Evolutionary conservation across 2,888 invertebrate species (phyloP).

Genomic region (Eupithecia abbreviata): DNA sequence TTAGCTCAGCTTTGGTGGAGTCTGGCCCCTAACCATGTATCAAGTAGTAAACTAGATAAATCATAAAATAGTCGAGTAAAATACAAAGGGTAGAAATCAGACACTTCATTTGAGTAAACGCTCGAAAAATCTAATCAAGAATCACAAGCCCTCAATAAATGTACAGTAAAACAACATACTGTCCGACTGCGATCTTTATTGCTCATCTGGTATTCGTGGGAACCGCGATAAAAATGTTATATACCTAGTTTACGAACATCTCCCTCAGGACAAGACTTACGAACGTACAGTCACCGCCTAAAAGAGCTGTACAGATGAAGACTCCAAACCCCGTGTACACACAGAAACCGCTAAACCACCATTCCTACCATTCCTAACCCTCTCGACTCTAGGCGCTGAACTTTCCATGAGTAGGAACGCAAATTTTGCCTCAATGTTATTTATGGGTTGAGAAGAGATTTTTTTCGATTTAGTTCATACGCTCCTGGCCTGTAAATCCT

Average conservation of each 20-base stretch:
- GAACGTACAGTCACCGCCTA: background rate
- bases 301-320: background rate
- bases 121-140: background rate
- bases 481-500: background rate
- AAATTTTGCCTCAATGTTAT: background rate
- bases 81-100: background rate
- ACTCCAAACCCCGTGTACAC: background rate
- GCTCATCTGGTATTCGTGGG: constrained; percentile 27
- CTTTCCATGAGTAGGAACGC: background rate
- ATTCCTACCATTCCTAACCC: background rate
- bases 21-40: background rate
- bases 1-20: too few species aligned
- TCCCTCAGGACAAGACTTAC: constrained; percentile 19
- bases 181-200: constrained; percentile 19
- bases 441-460: background rate
- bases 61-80: background rate
- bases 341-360: background rate
- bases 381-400: background rate
- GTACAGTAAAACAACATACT: constrained; percentile 19
- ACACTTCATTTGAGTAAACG: background rate
- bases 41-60: background rate
- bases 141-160: constrained; percentile 17
- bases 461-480: background rate
- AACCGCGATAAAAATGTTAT: constrained; percentile 28
- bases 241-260: constrained; percentile 20